Evolutionary conservation across 2,888 invertebrate species (phyloP).

Genomic region (Ditula angustiorana): DNA sequence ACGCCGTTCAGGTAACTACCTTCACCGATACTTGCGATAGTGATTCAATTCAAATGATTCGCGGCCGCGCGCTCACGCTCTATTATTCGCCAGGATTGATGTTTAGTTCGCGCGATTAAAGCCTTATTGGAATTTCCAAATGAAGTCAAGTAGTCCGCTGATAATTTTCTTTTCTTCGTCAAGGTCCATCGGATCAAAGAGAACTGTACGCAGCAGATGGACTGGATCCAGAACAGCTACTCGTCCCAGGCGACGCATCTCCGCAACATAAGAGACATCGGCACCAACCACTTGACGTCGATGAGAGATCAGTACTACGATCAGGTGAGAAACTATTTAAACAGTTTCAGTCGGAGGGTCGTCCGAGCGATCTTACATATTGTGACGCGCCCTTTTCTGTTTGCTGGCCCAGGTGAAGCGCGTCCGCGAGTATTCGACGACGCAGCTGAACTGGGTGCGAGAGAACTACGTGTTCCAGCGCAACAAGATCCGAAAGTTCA

Average conservation of each 20-base stretch:
- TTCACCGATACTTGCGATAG: neutral
- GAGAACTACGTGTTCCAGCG: slow-evolving; percentile 98
- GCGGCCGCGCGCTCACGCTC: no score
- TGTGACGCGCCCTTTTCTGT: neutral
- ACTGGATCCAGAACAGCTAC: slow-evolving; percentile 97
- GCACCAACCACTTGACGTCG: slow-evolving; percentile 93
- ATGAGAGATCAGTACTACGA: slow-evolving; percentile 96
- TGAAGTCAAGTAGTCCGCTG: neutral
- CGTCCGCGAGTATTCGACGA: slow-evolving; percentile 96
- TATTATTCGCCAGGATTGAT: no score
- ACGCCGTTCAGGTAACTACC: slow-evolving; percentile 91
- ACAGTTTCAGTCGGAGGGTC: neutral
- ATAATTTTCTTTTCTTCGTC: slow-evolving; percentile 45
- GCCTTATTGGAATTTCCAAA: neutral
- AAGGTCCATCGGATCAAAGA: slow-evolving; percentile 96
- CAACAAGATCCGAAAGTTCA: slow-evolving; percentile 97
- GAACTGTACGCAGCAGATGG: slow-evolving; percentile 97
- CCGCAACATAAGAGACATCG: slow-evolving; percentile 95
- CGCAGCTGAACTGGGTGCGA: slow-evolving; percentile 96
- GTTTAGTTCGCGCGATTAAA: neutral
- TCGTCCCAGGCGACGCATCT: slow-evolving; percentile 94
- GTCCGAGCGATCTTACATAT: neutral
- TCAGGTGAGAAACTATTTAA: slow-evolving; percentile 86
- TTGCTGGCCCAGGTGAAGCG: slow-evolving; percentile 89
- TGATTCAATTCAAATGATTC: neutral